Conservation (phyloP, 2,888 invertebrate species). For the Calliopum simillimum region DNA sequence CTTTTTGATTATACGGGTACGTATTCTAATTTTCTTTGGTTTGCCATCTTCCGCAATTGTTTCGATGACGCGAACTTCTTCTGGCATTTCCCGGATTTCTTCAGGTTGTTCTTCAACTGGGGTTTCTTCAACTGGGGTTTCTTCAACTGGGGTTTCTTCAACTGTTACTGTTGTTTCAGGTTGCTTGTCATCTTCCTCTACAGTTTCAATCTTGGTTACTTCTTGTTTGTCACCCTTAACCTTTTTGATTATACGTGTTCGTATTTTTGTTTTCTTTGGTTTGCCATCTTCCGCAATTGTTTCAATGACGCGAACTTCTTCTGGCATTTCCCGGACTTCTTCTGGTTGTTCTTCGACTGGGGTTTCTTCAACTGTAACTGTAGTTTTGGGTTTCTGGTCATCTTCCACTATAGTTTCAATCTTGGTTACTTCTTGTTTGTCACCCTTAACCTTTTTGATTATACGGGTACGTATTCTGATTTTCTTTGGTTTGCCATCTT, state of each 20-base stretch:
- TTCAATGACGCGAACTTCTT: slow-evolving; percentile 49
- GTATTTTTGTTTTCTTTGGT: slow-evolving; percentile 47
- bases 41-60: slow-evolving; percentile 38
- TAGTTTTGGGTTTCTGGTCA: slow-evolving; percentile 48
- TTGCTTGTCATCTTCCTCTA: slow-evolving; percentile 49
- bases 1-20: slow-evolving; percentile 39
- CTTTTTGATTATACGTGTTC: slow-evolving; percentile 53
- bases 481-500: slow-evolving; percentile 47
- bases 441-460: slow-evolving; percentile 52
- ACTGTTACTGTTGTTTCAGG: slow-evolving; percentile 50
- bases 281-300: slow-evolving; percentile 46
- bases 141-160: slow-evolving; percentile 44
- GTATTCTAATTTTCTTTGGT: slow-evolving; percentile 35
- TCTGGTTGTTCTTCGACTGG: slow-evolving; percentile 39
- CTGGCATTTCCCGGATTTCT: slow-evolving; percentile 33
- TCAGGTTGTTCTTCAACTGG: slow-evolving; percentile 29
- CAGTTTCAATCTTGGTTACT: slow-evolving; percentile 52
- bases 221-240: slow-evolving; percentile 51
- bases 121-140: slow-evolving; percentile 49
- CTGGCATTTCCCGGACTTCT: slow-evolving; percentile 47
- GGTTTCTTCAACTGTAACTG: slow-evolving; percentile 47
- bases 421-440: slow-evolving; percentile 50
- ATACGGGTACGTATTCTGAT: slow-evolving; percentile 51
- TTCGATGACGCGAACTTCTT: slow-evolving; percentile 38
- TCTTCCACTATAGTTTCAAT: slow-evolving; percentile 53